Conservation (phyloP, 92 coral and sea anemone genomes). For the Palythoa grandis region DNA sequence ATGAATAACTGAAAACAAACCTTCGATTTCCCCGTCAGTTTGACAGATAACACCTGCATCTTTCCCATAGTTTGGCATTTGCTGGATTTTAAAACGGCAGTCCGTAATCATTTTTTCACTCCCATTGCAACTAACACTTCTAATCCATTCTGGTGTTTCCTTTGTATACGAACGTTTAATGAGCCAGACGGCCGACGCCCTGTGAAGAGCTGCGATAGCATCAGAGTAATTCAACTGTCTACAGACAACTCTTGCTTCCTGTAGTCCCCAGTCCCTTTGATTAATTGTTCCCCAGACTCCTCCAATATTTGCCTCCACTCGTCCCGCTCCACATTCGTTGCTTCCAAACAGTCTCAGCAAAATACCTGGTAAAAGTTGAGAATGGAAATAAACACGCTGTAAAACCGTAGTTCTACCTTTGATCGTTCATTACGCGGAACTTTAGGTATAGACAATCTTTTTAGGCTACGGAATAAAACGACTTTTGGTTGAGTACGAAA, state of each 20-base stretch:
- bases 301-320: slow-evolving; percentile 36
- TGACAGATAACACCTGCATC: slow-evolving; percentile 30
- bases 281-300: slow-evolving; percentile 42
- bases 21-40: slow-evolving; percentile 6
- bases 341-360: slow-evolving; percentile 20
- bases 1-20: neutral
- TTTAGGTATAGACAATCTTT: too few species aligned
- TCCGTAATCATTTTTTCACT: slow-evolving; percentile 12
- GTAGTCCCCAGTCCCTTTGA: neutral
- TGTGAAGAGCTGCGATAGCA: neutral
- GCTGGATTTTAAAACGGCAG: slow-evolving; percentile 13
- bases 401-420: neutral
- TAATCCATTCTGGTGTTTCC: slow-evolving; percentile 24
- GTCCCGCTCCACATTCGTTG: slow-evolving; percentile 5
- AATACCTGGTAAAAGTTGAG: neutral
- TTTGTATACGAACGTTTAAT: neutral
- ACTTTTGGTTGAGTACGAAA: too few species aligned
- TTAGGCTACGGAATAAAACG: too few species aligned
- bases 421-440: too few species aligned
- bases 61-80: slow-evolving; percentile 25
- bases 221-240: slow-evolving; percentile 20
- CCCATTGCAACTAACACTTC: slow-evolving; percentile 12
- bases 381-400: neutral
- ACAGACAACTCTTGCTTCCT: slow-evolving; percentile 29
- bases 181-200: slow-evolving; percentile 29